phyloP scores from a whole-genome alignment of 1,140 invertebrate genomes.

The Anoplophora glabripennis region DNA sequence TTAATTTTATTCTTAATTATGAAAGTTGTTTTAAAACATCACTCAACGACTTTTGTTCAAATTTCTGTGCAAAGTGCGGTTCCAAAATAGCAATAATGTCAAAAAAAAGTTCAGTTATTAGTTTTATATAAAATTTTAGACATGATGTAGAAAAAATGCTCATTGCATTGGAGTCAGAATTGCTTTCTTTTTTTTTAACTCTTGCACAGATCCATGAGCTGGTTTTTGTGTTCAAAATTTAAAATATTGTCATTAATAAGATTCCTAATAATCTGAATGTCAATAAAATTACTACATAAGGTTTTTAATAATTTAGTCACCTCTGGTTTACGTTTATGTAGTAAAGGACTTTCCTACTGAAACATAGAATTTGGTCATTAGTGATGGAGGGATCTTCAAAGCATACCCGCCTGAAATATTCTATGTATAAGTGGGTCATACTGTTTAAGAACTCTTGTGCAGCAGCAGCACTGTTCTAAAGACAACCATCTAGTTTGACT shows the following conservation, averaged over 20 bases:
- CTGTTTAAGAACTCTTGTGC: conserved; percentile 8
- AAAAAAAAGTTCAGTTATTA: no score
- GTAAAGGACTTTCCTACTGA: conserved; percentile 38
- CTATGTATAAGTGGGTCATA: conserved; percentile 12
- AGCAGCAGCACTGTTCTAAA: conserved; percentile 7
- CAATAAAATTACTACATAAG: conserved; percentile 3
- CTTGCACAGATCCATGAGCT: conserved; percentile 4
- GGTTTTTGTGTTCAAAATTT: conserved; percentile 5
- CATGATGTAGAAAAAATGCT: no score
- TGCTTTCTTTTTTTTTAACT: conserved; percentile 16
- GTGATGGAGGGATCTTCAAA: conserved; percentile 10
- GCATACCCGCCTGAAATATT: conserved; percentile 1
- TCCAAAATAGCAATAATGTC: no score
- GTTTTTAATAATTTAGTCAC: conserved; percentile 4
- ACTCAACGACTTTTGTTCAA: no score
- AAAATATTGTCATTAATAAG: not conserved
- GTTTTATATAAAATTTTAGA: no score
- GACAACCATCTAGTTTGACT: conserved; percentile 8
- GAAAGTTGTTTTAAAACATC: no score
- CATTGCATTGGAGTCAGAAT: no score
- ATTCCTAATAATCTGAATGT: not conserved
- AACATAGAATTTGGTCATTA: conserved; percentile 38
- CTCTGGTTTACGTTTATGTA: conserved; percentile 38
- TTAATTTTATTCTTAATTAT: no score
- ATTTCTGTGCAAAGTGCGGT: no score